Evolutionary conservation across 2,797 vertebrate species (phyloP), one percentile per base, ranked within the genome.

Genomic region (Psittacula echo): DNA sequence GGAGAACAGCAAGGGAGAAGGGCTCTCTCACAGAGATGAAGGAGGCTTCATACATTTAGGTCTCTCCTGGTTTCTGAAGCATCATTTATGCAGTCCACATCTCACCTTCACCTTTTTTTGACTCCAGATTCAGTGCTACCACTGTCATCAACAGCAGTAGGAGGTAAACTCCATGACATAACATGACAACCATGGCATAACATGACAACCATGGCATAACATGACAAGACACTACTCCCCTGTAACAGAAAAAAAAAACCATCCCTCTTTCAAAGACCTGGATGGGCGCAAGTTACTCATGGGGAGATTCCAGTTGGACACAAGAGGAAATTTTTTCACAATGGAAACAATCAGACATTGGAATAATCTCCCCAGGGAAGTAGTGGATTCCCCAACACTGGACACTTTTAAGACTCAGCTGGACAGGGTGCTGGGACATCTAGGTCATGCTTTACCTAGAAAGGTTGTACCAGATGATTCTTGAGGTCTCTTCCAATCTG

Each of bases 101-200:
- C 47, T 91, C 67, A 79, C 64, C 76, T 86, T 82, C 84, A 61
- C 47, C 71, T 85, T 94, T 95, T 95, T 73, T 50, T 24, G 24
- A 23, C 42, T 71, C 37, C 64, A 17, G 47, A 29, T 39, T 70
- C 94, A 44, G 45, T 8, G 12, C 65, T 73, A 47, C 11, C 4
- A 1, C 5, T 78, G 39, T 79, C 60, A 67, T 3, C 0, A 0
- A 45, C 64, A 70, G 32, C 83, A 71, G 76, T 13, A 42, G 73
- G 54, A 86, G 66, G 39, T 71, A 71, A 37, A 60, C n/a, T 60
- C 34, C 56, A 60, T 5, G 23, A 37, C 56, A 17, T 17, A 60
- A 60, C 56, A 34, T 24, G 56, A 58, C 22, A 58, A 34, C 56
- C n/a, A 5, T 16, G 0, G 42, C 29, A 20, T 13, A 70, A 56